phyloP scores from a whole-genome alignment of 2,113 vertebrate genomes.

The Gopherus flavomarginatus region DNA sequence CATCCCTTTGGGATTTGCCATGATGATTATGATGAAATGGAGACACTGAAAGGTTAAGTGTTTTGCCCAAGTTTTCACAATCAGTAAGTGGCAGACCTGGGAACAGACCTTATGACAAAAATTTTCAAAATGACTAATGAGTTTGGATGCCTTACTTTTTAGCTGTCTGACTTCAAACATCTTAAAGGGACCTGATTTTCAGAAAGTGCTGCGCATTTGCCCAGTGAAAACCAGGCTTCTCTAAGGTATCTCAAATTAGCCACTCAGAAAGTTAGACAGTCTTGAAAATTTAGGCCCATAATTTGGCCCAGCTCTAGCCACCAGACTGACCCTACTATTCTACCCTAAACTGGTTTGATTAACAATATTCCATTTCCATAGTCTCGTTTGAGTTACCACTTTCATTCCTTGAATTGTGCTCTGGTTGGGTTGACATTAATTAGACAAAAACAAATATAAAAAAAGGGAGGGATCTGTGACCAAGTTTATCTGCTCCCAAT shows the following conservation, averaged over 20 bases:
- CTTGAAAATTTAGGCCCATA: background rate
- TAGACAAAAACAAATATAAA: background rate
- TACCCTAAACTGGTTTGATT: background rate
- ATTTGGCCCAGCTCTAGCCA: background rate
- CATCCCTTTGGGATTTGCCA: background rate
- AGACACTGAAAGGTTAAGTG: background rate
- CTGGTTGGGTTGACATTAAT: background rate
- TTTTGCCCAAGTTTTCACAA: background rate
- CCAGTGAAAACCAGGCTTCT: background rate
- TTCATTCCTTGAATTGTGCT: background rate
- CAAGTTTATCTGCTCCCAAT: background rate
- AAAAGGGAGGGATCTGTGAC: background rate
- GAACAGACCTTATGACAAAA: background rate
- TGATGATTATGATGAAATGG: background rate
- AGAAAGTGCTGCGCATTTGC: background rate
- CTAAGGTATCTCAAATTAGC: background rate
- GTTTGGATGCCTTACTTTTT: background rate
- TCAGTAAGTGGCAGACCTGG: background rate
- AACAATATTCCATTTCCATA: background rate
- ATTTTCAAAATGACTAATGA: background rate
- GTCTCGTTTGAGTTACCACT: background rate
- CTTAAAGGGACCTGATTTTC: background rate
- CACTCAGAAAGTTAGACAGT: background rate
- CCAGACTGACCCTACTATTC: background rate
- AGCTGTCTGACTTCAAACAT: background rate